Base-by-base conservation (phyloP, 2,797 vertebrate genomes). In the Pseudomugil tenellus region DNA sequence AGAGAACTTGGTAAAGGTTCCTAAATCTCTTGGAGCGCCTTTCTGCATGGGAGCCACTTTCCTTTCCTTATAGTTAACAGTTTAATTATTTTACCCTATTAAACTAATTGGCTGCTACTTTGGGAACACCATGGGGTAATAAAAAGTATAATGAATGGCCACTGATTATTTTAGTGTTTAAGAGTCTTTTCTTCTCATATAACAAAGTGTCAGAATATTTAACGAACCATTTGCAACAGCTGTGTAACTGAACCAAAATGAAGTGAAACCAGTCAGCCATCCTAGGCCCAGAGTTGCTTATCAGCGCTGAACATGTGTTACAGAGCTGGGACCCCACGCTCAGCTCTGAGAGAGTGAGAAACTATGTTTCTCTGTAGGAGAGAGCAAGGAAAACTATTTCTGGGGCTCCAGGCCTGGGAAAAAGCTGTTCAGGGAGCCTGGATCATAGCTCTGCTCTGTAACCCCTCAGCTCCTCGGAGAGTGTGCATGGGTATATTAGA, bases 391-490 rank as follows among this genome's bases (percentile, higher is more conserved):
- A 72, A 65, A 79, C 86, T 94, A 94, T 93, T 93, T 94, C 85
- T 83, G 87, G 88, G 90, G 80, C 57, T 77, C 62, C 12, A n/a
- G 53, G 89, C 87, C 90, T 93, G 92, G 92, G 92, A 93, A 95
- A 89, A 86, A 80, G 81, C 77, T 28, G 58, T 60, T 63, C 41
- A 71, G 74, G 70, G 73, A 58, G 83, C 70, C 64, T 69, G 74
- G 81, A 85, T 86, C 86, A 57, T 67, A 84, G 78, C 51, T 81
- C 79, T 69, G 81, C 76, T 75, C 72, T 48, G 78, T 83, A 84
- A 81, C 82, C 85, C 82, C 79, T 62, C 72, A 59, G 82, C 76
- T 87, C 87, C 85, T 87, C 8, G 58, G 87, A 87, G 80, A 84
- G 74, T 21, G 62, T 72, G 77, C 70, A 78, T 64, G 74, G 73